Conservation (phyloP, 2,888 invertebrate species). For the Lamproptera curius region DNA sequence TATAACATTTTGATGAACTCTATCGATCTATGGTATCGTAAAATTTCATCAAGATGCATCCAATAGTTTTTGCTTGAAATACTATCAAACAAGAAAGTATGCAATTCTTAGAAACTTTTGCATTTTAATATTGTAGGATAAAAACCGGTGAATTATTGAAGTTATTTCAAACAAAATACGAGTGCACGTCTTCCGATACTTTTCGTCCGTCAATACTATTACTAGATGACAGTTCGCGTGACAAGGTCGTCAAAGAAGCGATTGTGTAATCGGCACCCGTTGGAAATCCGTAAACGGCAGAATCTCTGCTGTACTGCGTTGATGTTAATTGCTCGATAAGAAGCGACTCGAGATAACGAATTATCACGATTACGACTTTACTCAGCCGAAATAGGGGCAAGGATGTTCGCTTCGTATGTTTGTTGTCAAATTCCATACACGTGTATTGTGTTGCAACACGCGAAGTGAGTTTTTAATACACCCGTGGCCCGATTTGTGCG, state of each 20-base stretch:
- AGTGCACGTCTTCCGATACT: too few relatives aligned
- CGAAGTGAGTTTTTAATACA: slow-evolving; percentile 24
- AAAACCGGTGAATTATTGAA: too few relatives aligned
- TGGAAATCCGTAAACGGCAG: slow-evolving; percentile 32
- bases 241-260: not conserved
- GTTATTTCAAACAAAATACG: too few relatives aligned
- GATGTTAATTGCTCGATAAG: slow-evolving; percentile 66
- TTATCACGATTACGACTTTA: slow-evolving; percentile 66
- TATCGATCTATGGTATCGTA: too few relatives aligned
- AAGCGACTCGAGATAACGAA: slow-evolving; percentile 53
- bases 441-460: slow-evolving; percentile 61
- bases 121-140: too few relatives aligned
- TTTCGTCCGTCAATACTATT: too few relatives aligned
- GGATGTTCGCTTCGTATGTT: slow-evolving; percentile 56
- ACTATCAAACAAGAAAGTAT: too few relatives aligned
- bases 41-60: too few relatives aligned
- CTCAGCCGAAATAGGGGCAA: slow-evolving; percentile 73
- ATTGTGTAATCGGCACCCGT: not conserved
- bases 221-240: too few relatives aligned
- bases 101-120: too few relatives aligned
- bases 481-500: slow-evolving; percentile 29
- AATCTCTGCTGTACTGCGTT: slow-evolving; percentile 46
- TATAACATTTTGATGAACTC: too few relatives aligned
- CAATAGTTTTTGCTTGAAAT: too few relatives aligned
- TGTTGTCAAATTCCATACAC: slow-evolving; percentile 61